Evolutionary conservation across 2,113 vertebrate genomes (phyloP), one percentile per base, ranked within the genome.

Genomic region (Acinonyx jubatus): DNA sequence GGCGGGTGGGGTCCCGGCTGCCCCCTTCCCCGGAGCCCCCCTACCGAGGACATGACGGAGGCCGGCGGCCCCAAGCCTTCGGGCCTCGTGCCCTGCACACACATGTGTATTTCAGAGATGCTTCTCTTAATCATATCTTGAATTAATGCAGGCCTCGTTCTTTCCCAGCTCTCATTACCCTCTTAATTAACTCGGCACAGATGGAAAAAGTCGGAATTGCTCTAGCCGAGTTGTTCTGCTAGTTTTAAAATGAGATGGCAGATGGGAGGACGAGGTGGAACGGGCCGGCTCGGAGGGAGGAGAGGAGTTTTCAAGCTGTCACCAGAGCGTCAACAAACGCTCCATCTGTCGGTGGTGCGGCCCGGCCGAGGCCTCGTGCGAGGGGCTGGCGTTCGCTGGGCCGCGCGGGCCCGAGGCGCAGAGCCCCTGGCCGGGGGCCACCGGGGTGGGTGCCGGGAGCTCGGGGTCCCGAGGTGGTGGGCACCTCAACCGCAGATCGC

Each of bases 161-260:
- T 98, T 98, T 98, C 98, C 65, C 98, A 98, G 98, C 99, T 99
- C 99, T 99, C 99, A 99, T 99, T 99, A 99, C 99, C 99, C 99
- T 99, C 99, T 99, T 99, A 99, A 99, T 99, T 99, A 99, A 99
- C 99, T 99, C 98, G 97, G 99, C 99, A 99, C 99, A 99, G 99
- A 99, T 99, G 99, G 99, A 99, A 99, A 99, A 99, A 99, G 99
- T 99, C 99, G 57, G 98, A 99, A 99, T 99, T 98, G 98, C 99
- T 99, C 98, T 99, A 98, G 98, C 99, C 13, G 98, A 99, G 98
- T 99, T 99, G 98, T 99, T 99, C 99, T 99, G 98, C 98, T 99
- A 98, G 99, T 98, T 99, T 99, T 98, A 98, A 99, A 99, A 99
- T 98, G 99, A 99, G 99, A 96, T 98, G 98, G 98, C 99, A 99